phyloP scores from a whole-genome alignment of 1,140 invertebrate species.

The Habropoda laboriosa region DNA sequence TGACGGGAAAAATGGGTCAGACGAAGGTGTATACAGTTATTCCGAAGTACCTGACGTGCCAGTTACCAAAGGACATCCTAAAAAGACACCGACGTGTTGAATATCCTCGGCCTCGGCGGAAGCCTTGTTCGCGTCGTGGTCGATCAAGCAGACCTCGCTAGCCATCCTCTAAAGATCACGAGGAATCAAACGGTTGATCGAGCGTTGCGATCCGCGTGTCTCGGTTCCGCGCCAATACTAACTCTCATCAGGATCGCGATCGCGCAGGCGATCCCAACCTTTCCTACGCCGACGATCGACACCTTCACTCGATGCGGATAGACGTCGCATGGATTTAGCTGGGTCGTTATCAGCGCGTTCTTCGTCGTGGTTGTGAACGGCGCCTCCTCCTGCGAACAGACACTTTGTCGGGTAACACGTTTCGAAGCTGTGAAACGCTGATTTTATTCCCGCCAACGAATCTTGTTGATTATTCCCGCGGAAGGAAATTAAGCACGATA shows the following conservation, averaged over 20 bases:
- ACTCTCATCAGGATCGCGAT: conserved; percentile 75
- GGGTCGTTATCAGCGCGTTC: conserved; percentile 74
- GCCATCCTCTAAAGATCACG: conserved; percentile 69
- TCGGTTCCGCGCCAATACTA: conserved; percentile 29
- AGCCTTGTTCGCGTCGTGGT: conserved; percentile 70
- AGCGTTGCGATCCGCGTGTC: conserved; percentile 24
- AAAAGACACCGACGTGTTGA: conserved; percentile 71
- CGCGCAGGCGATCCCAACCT: conserved; percentile 74
- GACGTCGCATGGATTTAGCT: conserved; percentile 67
- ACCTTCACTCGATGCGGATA: conserved; percentile 73
- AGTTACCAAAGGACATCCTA: conserved; percentile 72
- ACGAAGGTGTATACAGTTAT: not conserved
- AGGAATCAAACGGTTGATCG: conserved; percentile 47
- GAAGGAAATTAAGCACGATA: too few species aligned
- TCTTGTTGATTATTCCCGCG: too few species aligned
- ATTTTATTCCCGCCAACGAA: too few species aligned
- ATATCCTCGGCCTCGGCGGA: conserved; percentile 74
- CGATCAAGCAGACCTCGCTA: conserved; percentile 74
- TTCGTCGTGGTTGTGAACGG: conserved; percentile 70
- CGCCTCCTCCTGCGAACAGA: conserved; percentile 27
- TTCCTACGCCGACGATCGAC: conserved; percentile 73
- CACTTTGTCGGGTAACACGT: too few species aligned
- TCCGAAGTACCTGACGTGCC: conserved; percentile 69
- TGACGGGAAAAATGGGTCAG: not conserved
- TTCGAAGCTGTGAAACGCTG: too few species aligned